A percentile compares a stretch with the other conserved stretches of the same genome.
These are phyloP conservation scores for Chloroceryle amazona DNA, from an alignment of 2,797 vertebrate genomes.

Conservation along the genomic window DNA sequence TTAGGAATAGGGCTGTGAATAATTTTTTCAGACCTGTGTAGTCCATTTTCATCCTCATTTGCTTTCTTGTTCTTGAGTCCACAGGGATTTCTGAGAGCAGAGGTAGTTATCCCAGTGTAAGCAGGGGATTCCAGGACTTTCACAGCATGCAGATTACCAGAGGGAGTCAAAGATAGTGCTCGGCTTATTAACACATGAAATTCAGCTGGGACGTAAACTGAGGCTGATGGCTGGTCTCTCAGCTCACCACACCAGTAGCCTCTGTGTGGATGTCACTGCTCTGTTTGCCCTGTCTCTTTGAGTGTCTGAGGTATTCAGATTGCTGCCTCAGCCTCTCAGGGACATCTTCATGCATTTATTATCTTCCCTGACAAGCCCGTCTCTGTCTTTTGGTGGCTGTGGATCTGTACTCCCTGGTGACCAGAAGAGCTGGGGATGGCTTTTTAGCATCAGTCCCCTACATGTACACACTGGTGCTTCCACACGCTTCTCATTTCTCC, in stretches of 20 bases:
- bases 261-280: neutral
- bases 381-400: neutral
- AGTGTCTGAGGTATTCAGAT: neutral
- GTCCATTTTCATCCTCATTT: neutral
- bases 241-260: neutral
- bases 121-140: neutral
- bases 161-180: neutral
- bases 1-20: neutral
- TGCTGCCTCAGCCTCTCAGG: neutral
- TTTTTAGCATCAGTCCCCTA: neutral
- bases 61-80: neutral
- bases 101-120: neutral
- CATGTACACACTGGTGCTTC: fast-evolving
- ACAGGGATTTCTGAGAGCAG: neutral
- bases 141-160: neutral
- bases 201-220: neutral
- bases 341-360: neutral
- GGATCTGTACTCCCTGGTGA: neutral
- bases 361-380: neutral
- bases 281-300: neutral
- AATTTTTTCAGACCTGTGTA: neutral
- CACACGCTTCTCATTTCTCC: neutral
- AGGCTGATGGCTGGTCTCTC: neutral
- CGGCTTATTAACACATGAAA: neutral
- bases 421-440: neutral